phyloP scores from a whole-genome alignment of 2,888 invertebrate genomes.

The Galerucella calmariensis region DNA sequence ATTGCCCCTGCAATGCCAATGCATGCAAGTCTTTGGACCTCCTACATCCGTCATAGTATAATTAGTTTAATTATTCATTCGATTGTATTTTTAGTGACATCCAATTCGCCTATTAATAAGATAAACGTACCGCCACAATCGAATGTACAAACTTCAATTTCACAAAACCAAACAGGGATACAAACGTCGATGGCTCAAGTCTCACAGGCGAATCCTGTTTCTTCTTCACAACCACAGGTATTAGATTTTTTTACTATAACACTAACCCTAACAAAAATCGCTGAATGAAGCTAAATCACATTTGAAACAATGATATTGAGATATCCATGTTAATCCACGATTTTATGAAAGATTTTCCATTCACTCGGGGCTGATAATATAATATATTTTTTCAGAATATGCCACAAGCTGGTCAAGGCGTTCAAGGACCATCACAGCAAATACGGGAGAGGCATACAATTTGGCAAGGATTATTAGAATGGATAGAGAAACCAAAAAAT shows the following conservation, averaged over 20 bases:
- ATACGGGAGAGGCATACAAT: conserved; percentile 70
- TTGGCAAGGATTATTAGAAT: conserved; percentile 82
- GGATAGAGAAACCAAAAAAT: conserved; percentile 90
- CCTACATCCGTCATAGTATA: no score
- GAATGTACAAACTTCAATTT: conserved; percentile 61
- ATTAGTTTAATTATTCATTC: not conserved
- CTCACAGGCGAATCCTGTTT: conserved; percentile 57
- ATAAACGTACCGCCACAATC: conserved; percentile 51
- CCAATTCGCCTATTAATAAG: conserved; percentile 56
- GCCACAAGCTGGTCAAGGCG: conserved; percentile 51
- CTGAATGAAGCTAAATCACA: no score
- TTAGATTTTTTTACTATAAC: not conserved
- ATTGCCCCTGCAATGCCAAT: no score
- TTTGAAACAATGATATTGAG: no score
- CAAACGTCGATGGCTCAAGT: conserved; percentile 56
- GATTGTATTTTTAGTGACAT: conserved; percentile 46
- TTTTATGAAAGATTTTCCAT: no score
- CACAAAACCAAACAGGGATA: conserved; percentile 56
- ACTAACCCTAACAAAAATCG: no score
- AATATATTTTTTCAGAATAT: conserved; percentile 43
- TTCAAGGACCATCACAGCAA: conserved; percentile 62
- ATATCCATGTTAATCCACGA: no score
- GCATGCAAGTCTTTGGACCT: no score
- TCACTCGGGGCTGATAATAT: conserved; percentile 13
- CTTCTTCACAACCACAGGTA: conserved; percentile 59